A percentile compares a stretch with the other conserved stretches of the same genome.
phyloP scores from a whole-genome alignment of 2,888 invertebrate species.

The Ophion ellenae region DNA sequence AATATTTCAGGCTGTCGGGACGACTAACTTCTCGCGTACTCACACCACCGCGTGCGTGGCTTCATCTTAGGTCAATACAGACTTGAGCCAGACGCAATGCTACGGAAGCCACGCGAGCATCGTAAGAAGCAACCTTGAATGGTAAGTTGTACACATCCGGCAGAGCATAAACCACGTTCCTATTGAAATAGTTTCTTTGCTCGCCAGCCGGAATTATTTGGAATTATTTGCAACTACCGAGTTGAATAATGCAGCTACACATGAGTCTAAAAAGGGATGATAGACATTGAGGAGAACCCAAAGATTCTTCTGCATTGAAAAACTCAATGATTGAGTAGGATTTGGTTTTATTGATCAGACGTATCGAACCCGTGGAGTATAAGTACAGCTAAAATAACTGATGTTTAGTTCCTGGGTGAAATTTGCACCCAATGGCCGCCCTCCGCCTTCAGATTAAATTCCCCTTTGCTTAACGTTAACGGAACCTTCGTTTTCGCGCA shows the following conservation, averaged over 20 bases:
- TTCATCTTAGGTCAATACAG: slow-evolving; percentile 49
- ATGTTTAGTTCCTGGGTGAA: no score
- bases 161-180: neutral
- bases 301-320: no score
- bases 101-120: neutral
- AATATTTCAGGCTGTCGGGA: slow-evolving; percentile 77
- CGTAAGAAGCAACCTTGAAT: neutral
- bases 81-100: neutral
- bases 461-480: slow-evolving; percentile 64
- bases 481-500: slow-evolving; percentile 69
- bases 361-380: no score
- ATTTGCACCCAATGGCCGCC: slow-evolving; percentile 73
- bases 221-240: no score
- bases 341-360: no score
- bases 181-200: no score
- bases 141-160: neutral
- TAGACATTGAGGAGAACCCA: no score
- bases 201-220: no score
- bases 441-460: slow-evolving; percentile 65
- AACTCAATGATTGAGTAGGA: no score
- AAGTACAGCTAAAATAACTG: no score
- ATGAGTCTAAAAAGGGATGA: no score
- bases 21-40: slow-evolving; percentile 79
- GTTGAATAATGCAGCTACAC: no score
- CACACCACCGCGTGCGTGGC: slow-evolving; percentile 68